Evolutionary conservation across 2,797 vertebrate genomes (phyloP).

Genomic region (Hafferia zeledoni): DNA sequence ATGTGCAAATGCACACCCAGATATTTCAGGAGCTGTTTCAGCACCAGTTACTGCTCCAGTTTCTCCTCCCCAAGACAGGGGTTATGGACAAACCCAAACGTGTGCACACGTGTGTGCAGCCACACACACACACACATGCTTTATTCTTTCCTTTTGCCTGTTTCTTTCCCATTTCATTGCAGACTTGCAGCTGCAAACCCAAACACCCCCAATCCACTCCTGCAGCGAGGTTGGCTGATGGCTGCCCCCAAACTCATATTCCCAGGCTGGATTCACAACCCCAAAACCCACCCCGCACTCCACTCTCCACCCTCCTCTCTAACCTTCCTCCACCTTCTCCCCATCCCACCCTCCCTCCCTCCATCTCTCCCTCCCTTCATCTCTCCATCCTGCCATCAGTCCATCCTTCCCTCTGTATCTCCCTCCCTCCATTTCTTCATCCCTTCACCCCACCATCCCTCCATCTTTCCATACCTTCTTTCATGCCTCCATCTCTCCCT

Average conservation of each 20-base stretch:
- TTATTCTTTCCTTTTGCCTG: neutral
- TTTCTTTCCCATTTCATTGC: neutral
- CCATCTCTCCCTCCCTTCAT: neutral
- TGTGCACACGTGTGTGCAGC: accelerated
- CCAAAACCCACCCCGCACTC: neutral
- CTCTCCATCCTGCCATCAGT: neutral
- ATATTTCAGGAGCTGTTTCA: neutral
- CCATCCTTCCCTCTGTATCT: no score
- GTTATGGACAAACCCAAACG: no score
- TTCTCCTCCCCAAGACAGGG: neutral
- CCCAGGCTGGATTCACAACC: neutral
- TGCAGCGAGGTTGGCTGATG: accelerated
- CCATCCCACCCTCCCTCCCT: neutral
- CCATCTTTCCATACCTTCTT: no score
- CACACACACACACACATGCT: accelerated
- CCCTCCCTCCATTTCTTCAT: neutral
- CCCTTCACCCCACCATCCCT: neutral
- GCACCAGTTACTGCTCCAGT: accelerated
- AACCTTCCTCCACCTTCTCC: neutral
- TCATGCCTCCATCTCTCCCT: neutral
- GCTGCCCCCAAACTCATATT: neutral
- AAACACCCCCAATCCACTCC: neutral
- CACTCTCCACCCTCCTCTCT: neutral
- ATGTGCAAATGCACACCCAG: neutral
- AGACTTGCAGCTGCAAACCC: neutral